A percentile compares a stretch with the other conserved stretches of the same genome.
Evolutionary conservation across 2,797 vertebrate species (phyloP).

Genomic region (Catostomus latipinnis): DNA sequence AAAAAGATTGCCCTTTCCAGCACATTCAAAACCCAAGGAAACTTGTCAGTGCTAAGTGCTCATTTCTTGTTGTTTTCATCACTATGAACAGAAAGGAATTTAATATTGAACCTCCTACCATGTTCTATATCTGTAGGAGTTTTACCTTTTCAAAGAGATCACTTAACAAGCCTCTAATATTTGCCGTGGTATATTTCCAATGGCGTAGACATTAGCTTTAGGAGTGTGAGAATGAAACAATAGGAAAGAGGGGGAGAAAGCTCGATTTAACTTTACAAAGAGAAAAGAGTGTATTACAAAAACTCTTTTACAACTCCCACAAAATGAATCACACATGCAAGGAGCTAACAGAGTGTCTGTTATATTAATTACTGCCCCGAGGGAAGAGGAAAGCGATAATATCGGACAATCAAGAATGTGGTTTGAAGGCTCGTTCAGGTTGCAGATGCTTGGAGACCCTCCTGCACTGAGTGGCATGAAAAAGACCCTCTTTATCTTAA

Average conservation of each 20-base stretch:
- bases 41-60: constrained; percentile 4
- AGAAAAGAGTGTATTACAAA: constrained; percentile 52
- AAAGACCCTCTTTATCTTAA: constrained; percentile 11
- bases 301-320: constrained; percentile 47
- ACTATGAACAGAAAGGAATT: neutral
- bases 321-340: constrained; percentile 17
- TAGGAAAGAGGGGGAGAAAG: neutral
- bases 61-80: constrained; percentile 20
- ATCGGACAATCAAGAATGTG: constrained; percentile 35
- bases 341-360: constrained; percentile 47
- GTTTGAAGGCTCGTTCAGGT: constrained; percentile 37
- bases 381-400: constrained; percentile 15
- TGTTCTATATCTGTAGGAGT: constrained; percentile 9
- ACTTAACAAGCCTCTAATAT: constrained; percentile 21
- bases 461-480: constrained; percentile 24
- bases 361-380: constrained; percentile 53
- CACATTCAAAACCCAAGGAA: constrained; percentile 10
- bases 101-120: constrained; percentile 29
- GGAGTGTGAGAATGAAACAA: too few relatives aligned
- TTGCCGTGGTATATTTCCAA: constrained; percentile 18
- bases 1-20: constrained; percentile 18
- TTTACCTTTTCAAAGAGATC: too few relatives aligned
- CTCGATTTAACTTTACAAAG: constrained; percentile 33
- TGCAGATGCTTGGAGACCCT: constrained; percentile 56
- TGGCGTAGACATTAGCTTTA: too few relatives aligned